These are phyloP conservation scores for Catagonus wagneri DNA, from an alignment of 2,113 vertebrate species.

Conservation along the genomic window DNA sequence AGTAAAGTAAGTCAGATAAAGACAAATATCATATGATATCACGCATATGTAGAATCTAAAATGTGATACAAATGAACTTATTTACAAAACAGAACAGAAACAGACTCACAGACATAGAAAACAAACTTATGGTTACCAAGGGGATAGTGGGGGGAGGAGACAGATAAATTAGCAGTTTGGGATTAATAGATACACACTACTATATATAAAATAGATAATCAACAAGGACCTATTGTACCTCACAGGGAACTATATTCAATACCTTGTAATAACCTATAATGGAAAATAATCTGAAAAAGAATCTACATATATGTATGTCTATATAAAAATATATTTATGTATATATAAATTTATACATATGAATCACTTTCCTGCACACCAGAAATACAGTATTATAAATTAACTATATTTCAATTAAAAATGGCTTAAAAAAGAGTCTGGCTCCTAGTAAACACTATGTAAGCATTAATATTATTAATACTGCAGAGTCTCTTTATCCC, in stretches of 20 bases:
- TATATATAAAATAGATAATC: no score
- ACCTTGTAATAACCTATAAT: no score
- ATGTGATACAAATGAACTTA: not conserved
- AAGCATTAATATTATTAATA: not conserved
- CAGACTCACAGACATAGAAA: not conserved
- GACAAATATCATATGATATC: not conserved
- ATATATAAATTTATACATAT: not conserved
- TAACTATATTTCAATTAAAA: not conserved
- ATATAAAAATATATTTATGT: no score
- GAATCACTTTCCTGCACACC: not conserved
- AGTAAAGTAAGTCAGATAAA: not conserved
- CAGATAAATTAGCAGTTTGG: no score
- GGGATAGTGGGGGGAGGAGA: no score
- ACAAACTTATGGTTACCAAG: no score
- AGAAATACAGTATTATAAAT: not conserved
- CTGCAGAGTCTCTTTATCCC: not conserved
- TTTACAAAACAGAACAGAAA: not conserved
- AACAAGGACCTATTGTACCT: no score
- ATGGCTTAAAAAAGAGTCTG: not conserved
- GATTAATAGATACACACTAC: no score
- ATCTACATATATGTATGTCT: not conserved
- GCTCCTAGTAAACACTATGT: not conserved
- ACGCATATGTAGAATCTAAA: not conserved
- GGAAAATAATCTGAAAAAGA: no score
- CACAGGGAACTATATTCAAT: no score